Base-by-base conservation (phyloP, 1,140 invertebrate genomes). In the Psix sp. region DNA sequence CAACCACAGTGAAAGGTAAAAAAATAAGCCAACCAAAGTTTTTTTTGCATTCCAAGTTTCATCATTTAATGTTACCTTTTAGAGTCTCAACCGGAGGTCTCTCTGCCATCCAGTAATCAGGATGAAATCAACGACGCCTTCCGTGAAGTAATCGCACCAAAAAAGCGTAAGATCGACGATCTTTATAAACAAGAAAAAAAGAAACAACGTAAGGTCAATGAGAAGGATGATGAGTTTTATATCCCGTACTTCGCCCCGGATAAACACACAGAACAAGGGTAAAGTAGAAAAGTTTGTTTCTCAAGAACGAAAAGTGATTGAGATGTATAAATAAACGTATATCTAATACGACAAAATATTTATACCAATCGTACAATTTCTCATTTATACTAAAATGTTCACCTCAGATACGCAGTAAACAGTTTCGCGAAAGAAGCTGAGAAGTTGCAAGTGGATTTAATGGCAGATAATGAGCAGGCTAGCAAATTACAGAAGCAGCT, bases 221-320 rank as follows among this genome's bases (percentile, higher is more conserved):
- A 79, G 7, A 88, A 84, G 52, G 93, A 95, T 73, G 88, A 90
- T 42, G 92, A 95, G 72, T 90, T 96, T 88, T 99, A 94, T 80
- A 92, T 99, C 74, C 92, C 93, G 5, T 98, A 99, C 85, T 87
- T 90, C 35, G 93, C 96, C 5, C 87, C 91, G 14, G 95, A 98
- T 83, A 92, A 92, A 82, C 92, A 96, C 72, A 94, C 94, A 0
- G 97, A 99, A 85, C 90, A 93, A 77, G 96, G 96, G 91, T 95
- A 88, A 24, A 42, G 21, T 59, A 7, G 57, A 24, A 57, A 39
- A 2, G 38, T n/a, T n/a, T n/a, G n/a, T n/a, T n/a, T n/a, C n/a
- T n/a, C n/a, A n/a, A n/a, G n/a, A n/a, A n/a, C n/a, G n/a, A n/a
- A n/a, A n/a, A n/a, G n/a, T n/a, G n/a, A n/a, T n/a, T n/a, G n/a